Base-by-base conservation (phyloP, 2,888 invertebrate genomes). In the Cactoblastis cactorum region DNA sequence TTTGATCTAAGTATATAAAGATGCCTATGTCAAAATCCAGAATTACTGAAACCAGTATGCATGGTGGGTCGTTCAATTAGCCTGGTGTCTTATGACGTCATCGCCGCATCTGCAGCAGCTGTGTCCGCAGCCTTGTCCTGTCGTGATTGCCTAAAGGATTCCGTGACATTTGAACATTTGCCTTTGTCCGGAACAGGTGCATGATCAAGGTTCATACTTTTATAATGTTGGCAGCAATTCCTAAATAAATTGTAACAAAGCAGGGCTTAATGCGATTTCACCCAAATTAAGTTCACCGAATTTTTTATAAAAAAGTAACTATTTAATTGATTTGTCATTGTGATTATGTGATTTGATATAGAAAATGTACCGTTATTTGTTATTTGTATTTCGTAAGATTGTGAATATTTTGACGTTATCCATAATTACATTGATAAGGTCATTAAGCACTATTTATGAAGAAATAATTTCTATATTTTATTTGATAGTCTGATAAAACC, bases 141-240 rank as follows among this genome's bases (percentile, higher is more conserved):
- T n/a, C 39, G 39, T 28, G 43, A 43, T 43, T 43, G 43, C 28
- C 32, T 37, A 43, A 43, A 43, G 43, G 43, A 28, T 43, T 43
- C 43, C 43, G 28, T 43, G 43, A 43, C 43, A 28, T 43, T 43
- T 43, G 43, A 17, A 15, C 28, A 43, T 43, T 43, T 43, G 43
- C 28, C 43, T 43, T 43, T 43, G 43, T 43, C n/a, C 43, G 17
- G 11, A 11, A 17, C 43, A 43, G 43, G 43, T 43, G 43, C 28
- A 14, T 3, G 14, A 15, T 17, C 43, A 43, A 43, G 43, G 43
- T 28, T 17, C n/a, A 11, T 3, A 15, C 28, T 43, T 43, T 24
- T 32, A 43, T 24, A 43, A 28, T 28, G 28, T 6, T 24, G 24
- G 12, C 28, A 17, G 6, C 43, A 17, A 17, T 39, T 12, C 19